Evolutionary conservation across 2,888 invertebrate species (phyloP), one percentile per base, ranked within the genome.

Genomic region (Lobophora halterata): DNA sequence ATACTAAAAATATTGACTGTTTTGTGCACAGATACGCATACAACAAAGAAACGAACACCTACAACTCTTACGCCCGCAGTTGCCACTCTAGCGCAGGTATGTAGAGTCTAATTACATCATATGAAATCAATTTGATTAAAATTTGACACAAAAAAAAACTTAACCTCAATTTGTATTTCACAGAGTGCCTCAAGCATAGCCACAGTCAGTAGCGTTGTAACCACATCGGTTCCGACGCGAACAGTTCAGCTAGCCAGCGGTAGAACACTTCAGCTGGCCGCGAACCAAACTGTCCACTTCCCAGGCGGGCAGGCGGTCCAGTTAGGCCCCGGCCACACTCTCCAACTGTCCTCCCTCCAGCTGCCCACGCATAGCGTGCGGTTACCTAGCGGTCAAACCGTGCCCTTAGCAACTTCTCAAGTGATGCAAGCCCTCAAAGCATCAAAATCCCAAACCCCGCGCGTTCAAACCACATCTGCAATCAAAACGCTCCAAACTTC

Each of bases 321-420:
- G 29, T 55, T 78, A 0, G 66, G 59, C 13, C 60, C 72, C 0
- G 76, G 71, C 0, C 78, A 74, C 47, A 69, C 80, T 0, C 55
- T 81, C 1, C 81, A 80, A 34, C 57, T 81, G 1, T 76, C 80
- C 0, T 68, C 79, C 0, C 49, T 81, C 2, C 79, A 79, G 21
- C 58, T 77, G 1, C 41, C 80, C 0, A 77, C 71, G n/a, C 88
- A 74, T 37, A 79, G 78, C 23, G 83, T 82, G 0, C 68, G 79
- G 1, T 55, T 85, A 13, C 85, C 73, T n/a, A 79, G 75, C 44
- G 86, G 76, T 3, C 85, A 83, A 44, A 83, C 83, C 0, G 80
- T 85, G 1, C 85, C 81, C 37, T 57, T 81, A 2, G 86, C 73
- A 1, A 67, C 68, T 18, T 79, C 72, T 3, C 81, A 79, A 43